Conservation (phyloP, 2,888 invertebrate genomes). For the Apotomis capreana region DNA sequence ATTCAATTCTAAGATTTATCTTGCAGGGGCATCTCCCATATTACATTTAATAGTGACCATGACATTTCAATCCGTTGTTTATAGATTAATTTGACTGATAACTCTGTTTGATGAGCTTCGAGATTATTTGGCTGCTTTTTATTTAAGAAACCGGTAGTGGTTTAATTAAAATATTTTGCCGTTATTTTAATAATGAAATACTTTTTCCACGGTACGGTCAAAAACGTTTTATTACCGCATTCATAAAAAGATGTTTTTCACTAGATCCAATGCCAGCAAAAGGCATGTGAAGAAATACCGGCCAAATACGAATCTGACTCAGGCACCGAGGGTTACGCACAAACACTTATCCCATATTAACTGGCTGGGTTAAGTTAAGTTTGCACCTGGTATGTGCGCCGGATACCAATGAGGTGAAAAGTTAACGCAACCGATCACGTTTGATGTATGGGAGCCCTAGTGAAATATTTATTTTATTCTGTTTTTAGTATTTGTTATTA, state of each 20-base stretch:
- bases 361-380: too few species aligned
- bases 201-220: neutral
- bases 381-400: too few species aligned
- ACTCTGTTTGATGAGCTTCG: constrained; percentile 43
- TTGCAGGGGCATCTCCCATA: constrained; percentile 31
- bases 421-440: too few species aligned
- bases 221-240: neutral
- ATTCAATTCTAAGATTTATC: constrained; percentile 31
- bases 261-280: too few species aligned
- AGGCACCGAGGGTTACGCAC: too few species aligned
- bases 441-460: too few species aligned
- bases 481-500: too few species aligned
- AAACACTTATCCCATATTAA: too few species aligned
- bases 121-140: constrained; percentile 41
- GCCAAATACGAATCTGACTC: too few species aligned
- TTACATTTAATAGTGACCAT: constrained; percentile 47
- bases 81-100: constrained; percentile 50
- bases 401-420: too few species aligned
- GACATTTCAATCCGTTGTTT: constrained; percentile 52
- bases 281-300: too few species aligned
- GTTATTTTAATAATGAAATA: neutral
- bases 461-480: too few species aligned
- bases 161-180: constrained; percentile 28
- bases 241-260: neutral
- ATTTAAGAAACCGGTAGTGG: constrained; percentile 33